Conservation (phyloP, 30 jellyfish, hydroid and myxozoan genomes). For the Cassiopea xamachana region DNA sequence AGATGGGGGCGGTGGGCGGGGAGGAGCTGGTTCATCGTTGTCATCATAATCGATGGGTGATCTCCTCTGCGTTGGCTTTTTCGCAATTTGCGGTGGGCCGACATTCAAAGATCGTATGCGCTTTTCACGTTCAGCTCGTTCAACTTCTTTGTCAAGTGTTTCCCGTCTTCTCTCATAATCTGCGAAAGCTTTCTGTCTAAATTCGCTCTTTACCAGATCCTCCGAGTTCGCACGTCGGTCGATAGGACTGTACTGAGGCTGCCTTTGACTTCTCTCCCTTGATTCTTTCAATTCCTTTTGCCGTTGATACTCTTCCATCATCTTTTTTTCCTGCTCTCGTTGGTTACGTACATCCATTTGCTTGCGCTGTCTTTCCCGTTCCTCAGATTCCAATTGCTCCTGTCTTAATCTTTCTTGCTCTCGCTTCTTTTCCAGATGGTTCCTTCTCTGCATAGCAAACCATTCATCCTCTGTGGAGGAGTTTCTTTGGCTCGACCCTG, state of each 20-base stretch:
- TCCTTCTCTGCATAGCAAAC: constrained; percentile 72
- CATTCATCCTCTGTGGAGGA: constrained; percentile 65
- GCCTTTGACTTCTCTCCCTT: constrained; percentile 5
- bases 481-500: constrained; percentile 34
- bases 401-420: constrained; percentile 82
- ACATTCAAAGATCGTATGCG: constrained; percentile 31
- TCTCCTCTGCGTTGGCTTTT: constrained; percentile 30
- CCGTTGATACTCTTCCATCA: constrained; percentile 76
- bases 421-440: constrained; percentile 65
- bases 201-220: constrained; percentile 70
- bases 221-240: constrained; percentile 14
- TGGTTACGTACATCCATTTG: constrained; percentile 57
- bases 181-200: constrained; percentile 65
- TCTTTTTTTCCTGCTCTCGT: constrained; percentile 78
- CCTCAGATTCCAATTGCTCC: constrained; percentile 75
- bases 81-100: constrained; percentile 61
- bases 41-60: constrained; percentile 1
- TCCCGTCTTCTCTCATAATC: constrained; percentile 87
- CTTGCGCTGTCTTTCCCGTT: constrained; percentile 74
- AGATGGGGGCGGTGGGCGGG: constrained; percentile 99
- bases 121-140: constrained; percentile 50
- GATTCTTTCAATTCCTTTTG: constrained; percentile 59
- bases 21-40: constrained; percentile 97
- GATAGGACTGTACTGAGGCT: background rate
- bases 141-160: constrained; percentile 79